These are phyloP conservation scores for Oreochromis aureus DNA, from an alignment of 2,113 vertebrate genomes.

Conservation along the genomic window DNA sequence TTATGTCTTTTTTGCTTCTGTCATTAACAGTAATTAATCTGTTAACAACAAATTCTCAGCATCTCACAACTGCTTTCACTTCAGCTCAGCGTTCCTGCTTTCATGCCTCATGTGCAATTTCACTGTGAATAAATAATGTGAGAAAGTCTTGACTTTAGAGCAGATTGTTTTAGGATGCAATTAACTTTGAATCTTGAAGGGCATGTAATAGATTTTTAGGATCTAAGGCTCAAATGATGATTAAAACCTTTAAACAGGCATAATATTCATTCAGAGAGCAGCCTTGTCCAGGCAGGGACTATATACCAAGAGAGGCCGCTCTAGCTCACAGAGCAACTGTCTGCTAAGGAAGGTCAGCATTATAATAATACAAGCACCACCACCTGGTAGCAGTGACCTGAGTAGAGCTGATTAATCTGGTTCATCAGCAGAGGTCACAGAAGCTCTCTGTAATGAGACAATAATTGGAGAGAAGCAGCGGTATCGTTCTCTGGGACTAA, in stretches of 20 bases:
- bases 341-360: constrained; percentile 6
- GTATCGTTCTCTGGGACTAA: constrained; percentile 43
- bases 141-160: neutral
- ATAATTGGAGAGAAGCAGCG: constrained; percentile 31
- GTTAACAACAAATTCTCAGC: neutral
- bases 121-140: neutral
- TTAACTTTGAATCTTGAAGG: constrained; percentile 21
- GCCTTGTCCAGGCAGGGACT: neutral
- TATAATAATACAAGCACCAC: neutral
- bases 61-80: neutral
- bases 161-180: constrained; percentile 1
- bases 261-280: constrained; percentile 11
- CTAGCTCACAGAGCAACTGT: neutral
- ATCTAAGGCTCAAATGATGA: neutral
- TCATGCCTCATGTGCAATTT: neutral
- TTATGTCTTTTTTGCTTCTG: neutral
- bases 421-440: constrained; percentile 49
- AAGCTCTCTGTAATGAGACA: constrained; percentile 29
- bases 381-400: constrained; percentile 19
- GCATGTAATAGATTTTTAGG: neutral
- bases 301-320: neutral
- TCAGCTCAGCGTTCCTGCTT: neutral
- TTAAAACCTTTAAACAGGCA: neutral
- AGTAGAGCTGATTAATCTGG: constrained; percentile 44
- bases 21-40: neutral